Percentiles rank a stretch among this genome's conserved stretches.
Evolutionary conservation across 1,140 invertebrate genomes (phyloP).

Genomic region (Meteorus sp.): DNA sequence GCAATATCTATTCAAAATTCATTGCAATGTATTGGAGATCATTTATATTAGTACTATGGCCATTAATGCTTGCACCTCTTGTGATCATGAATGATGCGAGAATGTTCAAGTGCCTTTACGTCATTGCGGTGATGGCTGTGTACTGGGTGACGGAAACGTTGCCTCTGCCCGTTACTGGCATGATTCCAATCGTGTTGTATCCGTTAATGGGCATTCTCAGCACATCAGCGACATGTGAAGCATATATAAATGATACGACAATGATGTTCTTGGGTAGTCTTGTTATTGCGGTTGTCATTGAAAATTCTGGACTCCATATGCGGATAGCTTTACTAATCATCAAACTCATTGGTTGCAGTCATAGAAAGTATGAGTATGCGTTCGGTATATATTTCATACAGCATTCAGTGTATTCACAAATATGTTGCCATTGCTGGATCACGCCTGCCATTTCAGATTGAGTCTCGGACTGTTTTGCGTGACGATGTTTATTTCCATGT

Average conservation of each 20-base stretch:
- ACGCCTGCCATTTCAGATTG: conserved; percentile 37
- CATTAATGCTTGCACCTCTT: conserved; percentile 64
- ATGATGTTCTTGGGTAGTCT: conserved; percentile 67
- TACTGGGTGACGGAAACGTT: conserved; percentile 71
- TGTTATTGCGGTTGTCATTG: conserved; percentile 68
- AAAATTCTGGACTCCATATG: conserved; percentile 67
- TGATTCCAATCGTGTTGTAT: conserved; percentile 67
- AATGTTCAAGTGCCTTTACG: conserved; percentile 61
- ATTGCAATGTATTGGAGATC: conserved; percentile 65
- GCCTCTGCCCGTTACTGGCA: conserved; percentile 66
- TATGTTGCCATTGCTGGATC: too few relatives aligned
- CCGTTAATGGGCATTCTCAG: conserved; percentile 63
- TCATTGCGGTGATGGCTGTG: conserved; percentile 65
- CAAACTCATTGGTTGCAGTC: conserved; percentile 62
- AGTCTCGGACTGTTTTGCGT: conserved; percentile 63
- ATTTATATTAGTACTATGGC: conserved; percentile 65
- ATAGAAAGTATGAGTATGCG: conserved; percentile 44
- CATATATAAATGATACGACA: conserved; percentile 68
- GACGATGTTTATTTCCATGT: conserved; percentile 67
- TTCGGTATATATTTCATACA: background rate
- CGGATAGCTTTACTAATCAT: conserved; percentile 66
- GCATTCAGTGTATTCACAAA: too few relatives aligned
- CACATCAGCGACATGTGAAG: conserved; percentile 59
- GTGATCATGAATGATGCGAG: conserved; percentile 59
- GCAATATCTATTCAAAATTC: conserved; percentile 40